These are phyloP conservation scores for Sinocyclocheilus maitianheensis DNA, from an alignment of 2,113 vertebrate genomes.

Conservation along the genomic window DNA sequence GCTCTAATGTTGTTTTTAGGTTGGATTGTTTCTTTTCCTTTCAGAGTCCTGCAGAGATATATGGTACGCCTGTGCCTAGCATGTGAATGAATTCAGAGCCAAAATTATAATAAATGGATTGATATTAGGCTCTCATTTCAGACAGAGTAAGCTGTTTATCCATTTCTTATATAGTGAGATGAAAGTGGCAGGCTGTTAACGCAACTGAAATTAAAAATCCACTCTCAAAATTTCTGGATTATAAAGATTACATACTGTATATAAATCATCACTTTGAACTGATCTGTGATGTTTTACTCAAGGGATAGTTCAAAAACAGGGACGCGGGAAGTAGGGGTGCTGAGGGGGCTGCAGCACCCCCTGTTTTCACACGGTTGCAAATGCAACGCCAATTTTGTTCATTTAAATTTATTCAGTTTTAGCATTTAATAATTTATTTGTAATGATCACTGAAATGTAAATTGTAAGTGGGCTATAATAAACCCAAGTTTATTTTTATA, in stretches of 20 bases:
- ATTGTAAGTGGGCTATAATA: too few species aligned
- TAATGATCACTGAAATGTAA: too few species aligned
- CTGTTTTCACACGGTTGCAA: too few species aligned
- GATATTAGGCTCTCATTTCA: constrained; percentile 4
- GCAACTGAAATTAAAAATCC: background rate
- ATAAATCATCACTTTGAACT: background rate
- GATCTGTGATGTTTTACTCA: background rate
- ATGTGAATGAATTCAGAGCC: background rate
- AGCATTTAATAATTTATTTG: too few species aligned
- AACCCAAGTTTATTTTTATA: too few species aligned
- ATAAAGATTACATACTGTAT: background rate
- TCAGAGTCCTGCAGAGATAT: constrained; percentile 11
- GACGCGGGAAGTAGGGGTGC: too few species aligned
- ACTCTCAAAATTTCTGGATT: background rate
- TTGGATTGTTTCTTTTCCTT: background rate
- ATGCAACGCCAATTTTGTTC: too few species aligned
- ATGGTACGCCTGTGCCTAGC: background rate
- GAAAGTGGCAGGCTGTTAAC: background rate
- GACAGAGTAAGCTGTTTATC: background rate
- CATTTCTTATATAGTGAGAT: background rate
- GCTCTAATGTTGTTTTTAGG: background rate
- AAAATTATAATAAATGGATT: background rate
- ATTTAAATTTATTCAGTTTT: too few species aligned
- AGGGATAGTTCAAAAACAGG: too few species aligned
- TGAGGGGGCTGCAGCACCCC: too few species aligned